Percentiles rank a stretch among this genome's conserved stretches.
Evolutionary conservation across 2,888 invertebrate genomes (phyloP).

Genomic region (Acronicta leporina): DNA sequence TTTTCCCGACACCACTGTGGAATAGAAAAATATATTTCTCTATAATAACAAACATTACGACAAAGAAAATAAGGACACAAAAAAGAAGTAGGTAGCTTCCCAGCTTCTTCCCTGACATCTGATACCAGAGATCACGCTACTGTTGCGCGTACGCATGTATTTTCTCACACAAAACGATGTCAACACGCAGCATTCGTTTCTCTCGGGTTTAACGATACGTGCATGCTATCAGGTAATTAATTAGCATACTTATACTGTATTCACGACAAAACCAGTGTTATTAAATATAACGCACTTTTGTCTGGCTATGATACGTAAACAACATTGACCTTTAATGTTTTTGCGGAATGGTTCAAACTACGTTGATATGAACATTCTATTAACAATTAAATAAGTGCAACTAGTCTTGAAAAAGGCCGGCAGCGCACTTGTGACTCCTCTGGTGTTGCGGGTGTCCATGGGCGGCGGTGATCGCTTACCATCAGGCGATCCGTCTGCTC

Average conservation of each 20-base stretch:
- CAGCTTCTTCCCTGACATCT: constrained; percentile 23
- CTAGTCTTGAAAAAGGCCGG: no score
- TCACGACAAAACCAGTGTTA: constrained; percentile 16
- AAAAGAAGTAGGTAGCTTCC: not conserved
- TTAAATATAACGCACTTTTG: constrained; percentile 3
- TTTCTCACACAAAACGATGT: constrained; percentile 28
- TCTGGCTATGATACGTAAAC: no score
- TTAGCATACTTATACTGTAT: constrained; percentile 22
- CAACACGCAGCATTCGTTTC: constrained; percentile 14
- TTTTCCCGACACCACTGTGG: no score
- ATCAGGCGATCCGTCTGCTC: no score
- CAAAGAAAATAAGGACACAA: not conserved
- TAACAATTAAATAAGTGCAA: no score
- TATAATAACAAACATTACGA: not conserved
- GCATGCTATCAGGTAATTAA: constrained; percentile 23
- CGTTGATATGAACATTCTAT: no score
- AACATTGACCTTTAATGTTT: no score
- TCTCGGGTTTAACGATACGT: constrained; percentile 4
- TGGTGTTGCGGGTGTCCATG: no score
- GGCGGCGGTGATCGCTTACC: no score
- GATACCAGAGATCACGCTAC: constrained; percentile 8
- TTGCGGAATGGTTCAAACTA: no score
- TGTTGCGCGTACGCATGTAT: constrained; percentile 7
- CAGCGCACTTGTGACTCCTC: no score
- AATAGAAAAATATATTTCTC: not conserved